These are phyloP conservation scores for Porites lutea DNA, from an alignment of 64 coral and sea anemone genomes.

Conservation along the genomic window DNA sequence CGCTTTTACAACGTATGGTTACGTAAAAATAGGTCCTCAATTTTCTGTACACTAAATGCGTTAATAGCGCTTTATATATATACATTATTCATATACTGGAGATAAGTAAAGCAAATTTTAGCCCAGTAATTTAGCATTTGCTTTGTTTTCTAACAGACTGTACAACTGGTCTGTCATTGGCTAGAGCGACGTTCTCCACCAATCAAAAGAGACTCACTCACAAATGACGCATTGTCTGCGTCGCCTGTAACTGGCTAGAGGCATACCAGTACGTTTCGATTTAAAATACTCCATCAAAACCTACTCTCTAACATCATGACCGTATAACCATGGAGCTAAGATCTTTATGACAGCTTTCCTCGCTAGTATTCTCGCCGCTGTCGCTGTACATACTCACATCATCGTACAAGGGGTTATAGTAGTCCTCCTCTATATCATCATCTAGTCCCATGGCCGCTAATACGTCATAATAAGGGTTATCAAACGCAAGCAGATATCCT, in stretches of 20 bases:
- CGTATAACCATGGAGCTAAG: conserved; percentile 56
- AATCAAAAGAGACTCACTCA: no score
- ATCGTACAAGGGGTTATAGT: conserved; percentile 92
- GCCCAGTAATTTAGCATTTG: no score
- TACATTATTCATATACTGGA: no score
- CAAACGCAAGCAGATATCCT: conserved; percentile 89
- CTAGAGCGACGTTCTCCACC: no score
- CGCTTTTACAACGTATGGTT: not conserved
- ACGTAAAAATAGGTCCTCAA: not conserved
- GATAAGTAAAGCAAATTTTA: no score
- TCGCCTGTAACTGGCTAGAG: no score
- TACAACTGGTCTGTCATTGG: no score
- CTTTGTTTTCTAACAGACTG: no score
- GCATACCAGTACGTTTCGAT: no score
- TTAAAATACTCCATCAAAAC: not conserved
- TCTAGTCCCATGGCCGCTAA: conserved; percentile 95
- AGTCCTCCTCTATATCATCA: conserved; percentile 98
- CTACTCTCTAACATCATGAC: not conserved
- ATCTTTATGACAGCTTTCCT: conserved; percentile 90
- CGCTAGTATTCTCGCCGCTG: conserved; percentile 82
- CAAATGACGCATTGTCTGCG: no score
- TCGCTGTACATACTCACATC: conserved; percentile 91
- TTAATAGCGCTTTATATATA: not conserved
- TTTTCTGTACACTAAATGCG: not conserved
- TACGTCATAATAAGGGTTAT: conserved; percentile 98